phyloP scores from a whole-genome alignment of 2,113 vertebrate species.

The Scatophagus argus region DNA sequence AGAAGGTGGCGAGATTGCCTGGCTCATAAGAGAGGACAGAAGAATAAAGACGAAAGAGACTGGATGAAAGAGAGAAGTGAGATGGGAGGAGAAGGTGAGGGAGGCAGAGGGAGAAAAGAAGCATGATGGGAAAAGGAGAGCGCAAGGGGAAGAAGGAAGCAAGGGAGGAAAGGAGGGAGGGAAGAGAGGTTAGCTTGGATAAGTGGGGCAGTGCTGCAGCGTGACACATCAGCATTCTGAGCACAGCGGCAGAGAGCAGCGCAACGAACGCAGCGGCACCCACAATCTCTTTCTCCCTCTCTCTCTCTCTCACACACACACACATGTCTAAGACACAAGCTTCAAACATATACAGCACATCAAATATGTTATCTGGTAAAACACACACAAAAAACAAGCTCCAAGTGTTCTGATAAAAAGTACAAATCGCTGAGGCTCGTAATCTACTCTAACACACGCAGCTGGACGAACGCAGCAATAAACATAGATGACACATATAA shows the following conservation, averaged over 20 bases:
- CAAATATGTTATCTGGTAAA: conserved; percentile 35
- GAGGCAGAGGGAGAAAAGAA: conserved; percentile 8
- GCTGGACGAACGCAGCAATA: background rate
- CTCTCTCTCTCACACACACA: conserved; percentile 24
- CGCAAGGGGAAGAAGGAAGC: conserved; percentile 6
- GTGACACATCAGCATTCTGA: conserved; percentile 88
- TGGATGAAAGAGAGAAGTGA: background rate
- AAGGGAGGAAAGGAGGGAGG: conserved; percentile 27
- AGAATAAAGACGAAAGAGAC: conserved; percentile 11
- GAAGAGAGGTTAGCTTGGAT: conserved; percentile 83
- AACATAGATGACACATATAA: conserved; percentile 17
- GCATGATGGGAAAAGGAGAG: conserved; percentile 30
- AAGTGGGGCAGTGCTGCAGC: conserved; percentile 87
- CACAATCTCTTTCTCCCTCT: conserved; percentile 45
- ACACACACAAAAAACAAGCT: conserved; percentile 29
- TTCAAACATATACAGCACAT: conserved; percentile 34
- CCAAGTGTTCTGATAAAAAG: conserved; percentile 28
- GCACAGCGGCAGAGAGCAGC: conserved; percentile 76
- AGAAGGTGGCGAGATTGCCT: conserved; percentile 7
- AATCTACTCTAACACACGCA: conserved; percentile 13
- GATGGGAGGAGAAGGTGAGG: conserved; percentile 17
- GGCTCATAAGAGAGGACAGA: conserved; percentile 14
- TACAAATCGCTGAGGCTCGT: conserved; percentile 3
- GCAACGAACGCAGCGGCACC: conserved; percentile 68
- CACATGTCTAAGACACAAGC: conserved; percentile 17